Base-by-base conservation (phyloP, 2,888 invertebrate genomes). In the Calliphora vomitoria region DNA sequence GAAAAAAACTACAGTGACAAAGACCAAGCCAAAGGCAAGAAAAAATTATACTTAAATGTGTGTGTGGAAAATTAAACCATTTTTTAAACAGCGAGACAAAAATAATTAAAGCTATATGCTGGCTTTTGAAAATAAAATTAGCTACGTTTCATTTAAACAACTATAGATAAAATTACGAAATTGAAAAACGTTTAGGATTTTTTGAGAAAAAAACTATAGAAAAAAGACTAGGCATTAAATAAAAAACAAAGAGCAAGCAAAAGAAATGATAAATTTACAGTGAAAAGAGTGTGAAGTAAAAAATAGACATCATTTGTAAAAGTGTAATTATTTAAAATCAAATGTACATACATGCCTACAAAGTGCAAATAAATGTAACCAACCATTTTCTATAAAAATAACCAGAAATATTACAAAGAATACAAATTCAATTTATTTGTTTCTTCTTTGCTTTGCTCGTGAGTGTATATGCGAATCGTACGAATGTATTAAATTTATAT, bases 21-120 rank as follows among this genome's bases (percentile, higher is more conserved):
- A 87, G 82, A n/a, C 83, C 71, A 87, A 75, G 78, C 60, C 84
- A 74, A 74, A 68, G 76, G 66, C 76, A 76, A 71, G 58, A 72
- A 75, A 87, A 83, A 64, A 50, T 74, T 64, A n/a, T 64, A 64
- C 62, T 66, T 31, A 58, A 50, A 25, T 76, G 53, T 86, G 62
- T 83, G 81, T 72, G 86, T 58, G 25, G 38, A 79, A 68, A 78
- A 82, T 79, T 79, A 82, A 82, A 86, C 79, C 86, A 86, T 86
- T 86, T 82, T 82, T 55, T 72, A 82, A 68, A 80, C 20, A 47
- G 18, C 20, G 11, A 38, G 18, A 47, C 82, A 44, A 64, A 75
- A 58, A 80, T 47, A 75, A 80, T 75, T 79, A 64, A 64, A 69
- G 69, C 25, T 25, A 35, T 82, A 66, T 38, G 35, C 13, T 76